Evolutionary conservation across 2,888 invertebrate species (phyloP).

Genomic region (Platypus cylindrus): DNA sequence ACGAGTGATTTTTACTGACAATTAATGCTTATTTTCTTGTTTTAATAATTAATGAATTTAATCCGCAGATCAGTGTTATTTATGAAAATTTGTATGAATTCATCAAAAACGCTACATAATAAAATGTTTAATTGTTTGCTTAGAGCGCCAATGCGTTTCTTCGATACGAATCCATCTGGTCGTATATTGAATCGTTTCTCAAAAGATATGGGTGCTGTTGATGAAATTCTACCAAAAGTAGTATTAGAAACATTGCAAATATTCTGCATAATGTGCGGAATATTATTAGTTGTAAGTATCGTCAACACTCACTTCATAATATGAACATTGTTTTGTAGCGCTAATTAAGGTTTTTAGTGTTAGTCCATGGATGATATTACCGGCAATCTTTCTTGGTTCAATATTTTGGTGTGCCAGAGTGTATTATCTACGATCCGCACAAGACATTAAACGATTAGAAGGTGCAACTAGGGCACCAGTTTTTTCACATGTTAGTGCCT

Average conservation of each 20-base stretch:
- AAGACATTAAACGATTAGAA: conserved; percentile 56
- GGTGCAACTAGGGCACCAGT: conserved; percentile 61
- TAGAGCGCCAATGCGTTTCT: conserved; percentile 67
- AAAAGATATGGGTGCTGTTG: conserved; percentile 70
- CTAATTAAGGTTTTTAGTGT: conserved; percentile 46
- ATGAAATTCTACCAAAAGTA: conserved; percentile 56
- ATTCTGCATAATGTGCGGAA: conserved; percentile 57
- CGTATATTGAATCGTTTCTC: conserved; percentile 74
- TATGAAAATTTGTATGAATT: conserved; percentile 60
- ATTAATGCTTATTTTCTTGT: background rate
- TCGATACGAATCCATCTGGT: conserved; percentile 73
- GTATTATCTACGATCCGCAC: conserved; percentile 57
- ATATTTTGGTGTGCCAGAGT: conserved; percentile 51
- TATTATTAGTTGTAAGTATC: conserved; percentile 25
- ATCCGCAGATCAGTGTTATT: conserved; percentile 59
- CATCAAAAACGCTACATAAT: conserved; percentile 63
- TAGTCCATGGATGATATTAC: conserved; percentile 53
- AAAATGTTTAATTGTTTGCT: conserved; percentile 65
- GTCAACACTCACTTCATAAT: background rate
- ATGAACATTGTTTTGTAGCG: background rate
- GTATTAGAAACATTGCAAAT: conserved; percentile 52
- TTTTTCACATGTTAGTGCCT: conserved; percentile 81
- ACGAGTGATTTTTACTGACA: too few relatives aligned
- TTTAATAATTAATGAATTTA: too few relatives aligned
- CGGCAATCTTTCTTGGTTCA: conserved; percentile 47